These are phyloP conservation scores for Dinoponera quadriceps DNA, from an alignment of 1,140 invertebrate species.

Conservation along the genomic window DNA sequence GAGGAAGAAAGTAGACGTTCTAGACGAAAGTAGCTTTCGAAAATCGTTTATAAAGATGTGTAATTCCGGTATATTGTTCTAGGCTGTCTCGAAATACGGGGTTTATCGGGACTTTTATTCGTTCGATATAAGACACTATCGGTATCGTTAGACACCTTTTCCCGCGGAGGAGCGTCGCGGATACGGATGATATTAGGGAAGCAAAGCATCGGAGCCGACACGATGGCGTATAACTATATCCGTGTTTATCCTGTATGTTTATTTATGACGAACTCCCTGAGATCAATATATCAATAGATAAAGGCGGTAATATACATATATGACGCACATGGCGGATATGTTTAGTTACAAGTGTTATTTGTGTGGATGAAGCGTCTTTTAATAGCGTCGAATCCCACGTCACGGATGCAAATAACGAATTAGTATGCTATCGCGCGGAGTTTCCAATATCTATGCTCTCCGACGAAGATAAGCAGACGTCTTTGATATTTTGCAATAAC, in stretches of 20 bases:
- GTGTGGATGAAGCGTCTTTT: not conserved
- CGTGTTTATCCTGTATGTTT: not conserved
- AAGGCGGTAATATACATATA: constrained; percentile 13
- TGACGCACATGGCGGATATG: not conserved
- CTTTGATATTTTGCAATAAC: not conserved
- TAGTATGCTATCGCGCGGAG: constrained; percentile 16
- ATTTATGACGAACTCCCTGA: not conserved
- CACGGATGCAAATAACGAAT: constrained; percentile 5
- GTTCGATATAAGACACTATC: too few relatives aligned
- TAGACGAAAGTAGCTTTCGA: too few relatives aligned
- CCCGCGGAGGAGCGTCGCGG: too few relatives aligned
- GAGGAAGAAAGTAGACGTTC: too few relatives aligned
- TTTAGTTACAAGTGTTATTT: constrained; percentile 24
- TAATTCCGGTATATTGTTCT: too few relatives aligned
- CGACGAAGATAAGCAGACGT: not conserved
- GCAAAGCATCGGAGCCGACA: not conserved
- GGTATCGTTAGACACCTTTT: too few relatives aligned
- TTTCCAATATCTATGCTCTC: not conserved
- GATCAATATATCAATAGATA: not conserved
- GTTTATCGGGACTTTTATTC: too few relatives aligned
- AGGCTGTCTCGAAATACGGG: too few relatives aligned
- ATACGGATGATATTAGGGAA: constrained; percentile 19
- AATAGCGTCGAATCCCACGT: not conserved
- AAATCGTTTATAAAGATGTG: too few relatives aligned
- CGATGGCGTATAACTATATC: too few relatives aligned